Evolutionary conservation across 1,140 invertebrate genomes (phyloP).

Genomic region (Limonius californicus): DNA sequence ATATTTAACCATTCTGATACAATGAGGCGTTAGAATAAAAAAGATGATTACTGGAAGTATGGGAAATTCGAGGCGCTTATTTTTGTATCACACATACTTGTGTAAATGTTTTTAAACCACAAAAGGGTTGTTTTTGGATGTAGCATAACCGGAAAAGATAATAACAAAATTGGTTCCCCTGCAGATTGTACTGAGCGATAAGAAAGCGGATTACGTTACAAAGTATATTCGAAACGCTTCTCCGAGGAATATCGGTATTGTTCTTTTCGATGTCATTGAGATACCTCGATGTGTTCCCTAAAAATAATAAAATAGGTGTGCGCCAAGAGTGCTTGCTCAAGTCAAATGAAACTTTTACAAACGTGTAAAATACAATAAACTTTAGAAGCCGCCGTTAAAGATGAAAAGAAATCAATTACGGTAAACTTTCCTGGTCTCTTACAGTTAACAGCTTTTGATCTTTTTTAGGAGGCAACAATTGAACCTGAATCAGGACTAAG

Average conservation of each 20-base stretch:
- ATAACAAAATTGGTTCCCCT: not conserved
- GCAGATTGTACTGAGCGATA: not conserved
- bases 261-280: not conserved
- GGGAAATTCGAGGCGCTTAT: no score
- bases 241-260: not conserved
- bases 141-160: not conserved
- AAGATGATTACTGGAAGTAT: no score
- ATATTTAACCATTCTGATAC: no score
- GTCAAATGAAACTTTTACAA: not conserved
- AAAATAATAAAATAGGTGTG: not conserved
- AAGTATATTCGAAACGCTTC: not conserved
- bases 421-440: not conserved
- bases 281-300: not conserved
- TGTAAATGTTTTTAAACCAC: no score
- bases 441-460: conserved; percentile 3
- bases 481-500: conserved; percentile 1
- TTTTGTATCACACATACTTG: no score
- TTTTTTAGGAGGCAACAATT: conserved; percentile 1
- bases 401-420: conserved; percentile 13
- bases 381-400: not conserved
- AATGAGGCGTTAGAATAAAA: no score
- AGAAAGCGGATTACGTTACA: not conserved
- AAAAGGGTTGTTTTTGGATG: no score
- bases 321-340: not conserved
- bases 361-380: not conserved